phyloP scores from a whole-genome alignment of 1,140 invertebrate genomes.

The Cotesia typhae region DNA sequence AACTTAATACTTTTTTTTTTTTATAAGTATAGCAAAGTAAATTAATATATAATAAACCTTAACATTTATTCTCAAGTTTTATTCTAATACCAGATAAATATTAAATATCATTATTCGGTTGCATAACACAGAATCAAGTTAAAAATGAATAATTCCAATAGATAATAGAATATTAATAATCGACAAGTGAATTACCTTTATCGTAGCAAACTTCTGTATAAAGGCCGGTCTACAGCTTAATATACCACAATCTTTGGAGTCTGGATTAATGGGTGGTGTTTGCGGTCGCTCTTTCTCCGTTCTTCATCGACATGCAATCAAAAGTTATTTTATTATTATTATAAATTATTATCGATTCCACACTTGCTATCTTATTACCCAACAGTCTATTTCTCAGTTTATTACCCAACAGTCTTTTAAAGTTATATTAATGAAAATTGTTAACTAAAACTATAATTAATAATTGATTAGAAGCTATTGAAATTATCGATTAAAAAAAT shows the following conservation, averaged over 20 bases:
- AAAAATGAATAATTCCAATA: background rate
- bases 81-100: background rate
- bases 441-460: too few relatives aligned
- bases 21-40: too few relatives aligned
- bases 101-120: background rate
- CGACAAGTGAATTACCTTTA: conserved; percentile 70
- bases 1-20: background rate
- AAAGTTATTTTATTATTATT: background rate
- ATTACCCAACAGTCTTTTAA: conserved; percentile 17
- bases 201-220: conserved; percentile 84
- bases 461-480: too few relatives aligned
- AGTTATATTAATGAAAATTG: too few relatives aligned
- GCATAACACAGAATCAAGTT: background rate
- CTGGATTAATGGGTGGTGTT: conserved; percentile 72
- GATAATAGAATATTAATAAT: background rate
- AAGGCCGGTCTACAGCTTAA: conserved; percentile 80
- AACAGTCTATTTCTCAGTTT: conserved; percentile 20
- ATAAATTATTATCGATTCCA: background rate
- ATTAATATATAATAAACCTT: background rate
- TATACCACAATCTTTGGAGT: conserved; percentile 83
- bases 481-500: too few relatives aligned
- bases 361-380: conserved; percentile 14
- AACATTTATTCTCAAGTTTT: background rate
- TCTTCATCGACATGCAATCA: conserved; percentile 46
- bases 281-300: conserved; percentile 69